phyloP scores from a whole-genome alignment of 2,113 vertebrate genomes.

The Corynorhinus townsendii region DNA sequence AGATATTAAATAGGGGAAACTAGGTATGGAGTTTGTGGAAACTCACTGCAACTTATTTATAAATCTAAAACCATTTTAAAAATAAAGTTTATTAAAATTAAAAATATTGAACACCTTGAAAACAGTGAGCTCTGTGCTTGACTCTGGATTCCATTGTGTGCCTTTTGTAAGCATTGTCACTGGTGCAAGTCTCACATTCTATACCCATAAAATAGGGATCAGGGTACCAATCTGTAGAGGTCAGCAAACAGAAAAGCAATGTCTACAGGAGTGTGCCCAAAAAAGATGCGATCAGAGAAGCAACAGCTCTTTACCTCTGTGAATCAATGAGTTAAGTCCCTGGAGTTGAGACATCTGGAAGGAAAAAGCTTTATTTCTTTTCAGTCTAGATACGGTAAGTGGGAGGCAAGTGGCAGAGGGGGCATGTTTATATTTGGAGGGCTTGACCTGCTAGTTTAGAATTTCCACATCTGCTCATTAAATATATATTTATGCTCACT shows the following conservation, averaged over 20 bases:
- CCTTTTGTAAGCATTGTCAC: too few relatives aligned
- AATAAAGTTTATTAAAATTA: too few relatives aligned
- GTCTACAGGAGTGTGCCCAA: background rate
- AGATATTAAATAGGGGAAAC: too few relatives aligned
- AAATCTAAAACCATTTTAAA: too few relatives aligned
- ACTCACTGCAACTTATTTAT: too few relatives aligned
- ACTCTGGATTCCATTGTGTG: too few relatives aligned
- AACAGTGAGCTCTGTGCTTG: too few relatives aligned
- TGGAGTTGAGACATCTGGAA: background rate
- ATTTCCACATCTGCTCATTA: background rate
- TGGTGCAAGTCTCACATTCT: too few relatives aligned
- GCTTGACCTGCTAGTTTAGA: background rate
- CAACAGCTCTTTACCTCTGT: too few relatives aligned
- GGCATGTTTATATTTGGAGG: background rate
- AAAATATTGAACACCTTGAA: too few relatives aligned
- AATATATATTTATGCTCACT: background rate
- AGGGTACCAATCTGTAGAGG: background rate
- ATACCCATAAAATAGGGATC: too few relatives aligned
- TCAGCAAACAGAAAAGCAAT: background rate
- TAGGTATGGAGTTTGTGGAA: too few relatives aligned
- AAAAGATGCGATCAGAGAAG: background rate
- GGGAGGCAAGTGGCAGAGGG: background rate
- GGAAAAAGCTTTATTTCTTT: background rate
- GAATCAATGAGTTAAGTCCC: background rate
- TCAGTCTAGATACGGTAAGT: background rate